These are phyloP conservation scores for Trichomycterus rosablanca DNA, from an alignment of 2,113 vertebrate species.

Conservation along the genomic window DNA sequence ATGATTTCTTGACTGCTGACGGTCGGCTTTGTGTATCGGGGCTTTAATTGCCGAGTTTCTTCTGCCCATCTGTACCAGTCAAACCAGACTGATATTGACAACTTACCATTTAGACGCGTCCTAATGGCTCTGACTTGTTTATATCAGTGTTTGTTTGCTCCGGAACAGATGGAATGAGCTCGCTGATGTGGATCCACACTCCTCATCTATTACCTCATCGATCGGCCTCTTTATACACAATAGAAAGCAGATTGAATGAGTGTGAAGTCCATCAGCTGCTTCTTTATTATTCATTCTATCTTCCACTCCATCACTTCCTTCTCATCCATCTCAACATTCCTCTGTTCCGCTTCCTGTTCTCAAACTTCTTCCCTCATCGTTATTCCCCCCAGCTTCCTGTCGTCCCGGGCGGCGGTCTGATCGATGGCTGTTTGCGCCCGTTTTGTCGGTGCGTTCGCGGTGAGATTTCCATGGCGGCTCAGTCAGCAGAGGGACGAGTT, in stretches of 20 bases:
- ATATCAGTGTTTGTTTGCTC: no score
- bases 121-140: no score
- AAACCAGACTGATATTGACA: no score
- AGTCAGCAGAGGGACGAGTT: slow-evolving; percentile 9
- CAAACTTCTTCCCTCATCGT: slow-evolving; percentile 11
- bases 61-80: no score
- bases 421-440: slow-evolving; percentile 26
- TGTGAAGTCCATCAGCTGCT: not conserved
- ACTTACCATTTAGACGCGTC: no score
- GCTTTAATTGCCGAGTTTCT: no score
- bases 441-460: slow-evolving; percentile 2
- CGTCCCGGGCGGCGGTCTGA: slow-evolving; percentile 14
- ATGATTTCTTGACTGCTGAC: no score
- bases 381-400: slow-evolving; percentile 5
- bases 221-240: slow-evolving; percentile 47
- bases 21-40: no score
- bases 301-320: slow-evolving; percentile 9
- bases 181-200: slow-evolving; percentile 1
- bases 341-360: not conserved
- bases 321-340: slow-evolving; percentile 10
- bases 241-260: slow-evolving; percentile 34
- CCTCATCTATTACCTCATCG: slow-evolving; percentile 35
- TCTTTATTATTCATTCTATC: slow-evolving; percentile 3
- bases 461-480: slow-evolving; percentile 37
- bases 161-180: no score